Percentiles rank a stretch among this genome's conserved stretches.
Evolutionary conservation across 2,888 invertebrate genomes (phyloP).

Genomic region (Heliconius charithonia): DNA sequence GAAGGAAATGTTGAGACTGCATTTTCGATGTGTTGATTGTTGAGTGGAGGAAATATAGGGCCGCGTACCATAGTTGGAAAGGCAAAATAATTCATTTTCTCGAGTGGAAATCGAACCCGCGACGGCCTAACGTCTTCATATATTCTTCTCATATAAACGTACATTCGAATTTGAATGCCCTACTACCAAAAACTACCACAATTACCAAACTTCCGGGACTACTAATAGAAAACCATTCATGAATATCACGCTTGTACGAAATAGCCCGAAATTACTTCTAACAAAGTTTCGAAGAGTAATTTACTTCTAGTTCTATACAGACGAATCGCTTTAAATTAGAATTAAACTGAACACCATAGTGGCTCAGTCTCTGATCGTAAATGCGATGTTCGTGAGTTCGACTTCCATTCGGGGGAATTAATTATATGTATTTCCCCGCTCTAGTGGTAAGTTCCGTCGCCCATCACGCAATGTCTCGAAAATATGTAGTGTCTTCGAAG

Average conservation of each 20-base stretch:
- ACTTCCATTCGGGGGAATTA: background rate
- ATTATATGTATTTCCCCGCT: background rate
- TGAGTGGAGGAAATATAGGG: too few relatives aligned
- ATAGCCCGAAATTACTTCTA: constrained; percentile 32
- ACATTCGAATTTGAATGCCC: too few relatives aligned
- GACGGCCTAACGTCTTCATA: too few relatives aligned
- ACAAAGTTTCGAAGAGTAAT: constrained; percentile 34
- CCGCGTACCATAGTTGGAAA: too few relatives aligned
- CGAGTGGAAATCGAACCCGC: too few relatives aligned
- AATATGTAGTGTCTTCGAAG: too few relatives aligned
- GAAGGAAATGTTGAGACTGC: too few relatives aligned
- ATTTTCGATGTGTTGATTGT: too few relatives aligned
- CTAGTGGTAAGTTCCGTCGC: too few relatives aligned
- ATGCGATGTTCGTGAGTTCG: background rate
- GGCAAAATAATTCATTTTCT: too few relatives aligned
- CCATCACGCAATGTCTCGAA: too few relatives aligned
- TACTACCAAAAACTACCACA: background rate
- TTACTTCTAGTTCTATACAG: constrained; percentile 15
- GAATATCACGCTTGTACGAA: constrained; percentile 4
- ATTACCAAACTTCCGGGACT: background rate
- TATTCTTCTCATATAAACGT: too few relatives aligned
- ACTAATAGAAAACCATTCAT: constrained; percentile 4
- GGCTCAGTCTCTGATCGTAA: background rate
- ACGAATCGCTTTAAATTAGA: constrained; percentile 11
- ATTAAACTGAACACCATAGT: background rate